Evolutionary conservation across 2,888 invertebrate genomes (phyloP).

Genomic region (Dexiosoma caninum): DNA sequence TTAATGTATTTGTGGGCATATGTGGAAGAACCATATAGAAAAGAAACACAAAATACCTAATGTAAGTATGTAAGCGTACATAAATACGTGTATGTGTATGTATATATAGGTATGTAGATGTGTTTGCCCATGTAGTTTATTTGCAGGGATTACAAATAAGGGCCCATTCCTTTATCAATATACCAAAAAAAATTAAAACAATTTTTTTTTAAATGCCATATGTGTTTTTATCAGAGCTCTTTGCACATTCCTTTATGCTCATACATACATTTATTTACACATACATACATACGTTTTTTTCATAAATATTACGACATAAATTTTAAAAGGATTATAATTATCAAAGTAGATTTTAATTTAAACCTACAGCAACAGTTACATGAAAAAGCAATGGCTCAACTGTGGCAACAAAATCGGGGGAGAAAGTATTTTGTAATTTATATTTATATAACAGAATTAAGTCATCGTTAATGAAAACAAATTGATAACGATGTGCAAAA

Average conservation of each 20-base stretch:
- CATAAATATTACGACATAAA: neutral
- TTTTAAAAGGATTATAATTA: slow-evolving; percentile 51
- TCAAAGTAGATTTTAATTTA: slow-evolving; percentile 58
- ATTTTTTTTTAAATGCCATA: too few relatives aligned
- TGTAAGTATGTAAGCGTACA: too few relatives aligned
- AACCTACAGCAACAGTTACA: slow-evolving; percentile 39
- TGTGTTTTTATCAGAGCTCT: neutral
- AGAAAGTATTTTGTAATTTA: neutral
- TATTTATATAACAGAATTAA: slow-evolving; percentile 36
- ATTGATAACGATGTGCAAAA: slow-evolving; percentile 19
- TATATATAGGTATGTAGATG: too few relatives aligned
- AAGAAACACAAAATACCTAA: neutral
- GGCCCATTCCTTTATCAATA: too few relatives aligned
- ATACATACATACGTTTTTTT: neutral
- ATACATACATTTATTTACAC: neutral
- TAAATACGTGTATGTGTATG: too few relatives aligned
- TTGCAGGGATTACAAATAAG: neutral
- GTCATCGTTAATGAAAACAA: slow-evolving; percentile 49
- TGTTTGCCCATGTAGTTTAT: too few relatives aligned
- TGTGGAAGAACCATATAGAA: neutral
- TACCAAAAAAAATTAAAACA: too few relatives aligned
- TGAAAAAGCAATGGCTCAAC: neutral
- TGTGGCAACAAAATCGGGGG: neutral
- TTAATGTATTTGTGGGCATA: neutral
- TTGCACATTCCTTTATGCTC: neutral